These are phyloP conservation scores for Triops cancriformis DNA, from an alignment of 1,140 invertebrate genomes.

Conservation along the genomic window DNA sequence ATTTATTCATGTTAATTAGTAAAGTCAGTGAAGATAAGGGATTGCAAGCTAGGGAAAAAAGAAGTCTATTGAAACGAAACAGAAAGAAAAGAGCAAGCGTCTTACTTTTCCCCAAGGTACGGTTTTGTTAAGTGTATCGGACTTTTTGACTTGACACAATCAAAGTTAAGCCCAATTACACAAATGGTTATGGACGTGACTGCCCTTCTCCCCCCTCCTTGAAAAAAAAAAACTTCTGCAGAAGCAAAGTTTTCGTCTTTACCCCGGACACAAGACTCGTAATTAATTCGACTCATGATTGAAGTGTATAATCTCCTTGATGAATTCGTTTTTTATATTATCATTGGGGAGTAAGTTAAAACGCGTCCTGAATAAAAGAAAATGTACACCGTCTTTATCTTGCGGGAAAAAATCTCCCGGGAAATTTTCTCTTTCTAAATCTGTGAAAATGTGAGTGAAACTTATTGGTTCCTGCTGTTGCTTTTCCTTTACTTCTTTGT, in stretches of 20 bases:
- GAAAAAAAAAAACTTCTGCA: background rate
- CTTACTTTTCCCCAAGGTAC: background rate
- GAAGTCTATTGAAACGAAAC: background rate
- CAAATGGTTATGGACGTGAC: background rate
- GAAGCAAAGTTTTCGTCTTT: background rate
- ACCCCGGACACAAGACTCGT: background rate
- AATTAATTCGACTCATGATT: background rate
- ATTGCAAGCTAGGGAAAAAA: background rate
- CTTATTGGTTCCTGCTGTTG: constrained; percentile 10
- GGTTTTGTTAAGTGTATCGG: background rate
- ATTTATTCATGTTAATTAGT: background rate
- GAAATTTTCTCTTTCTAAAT: background rate
- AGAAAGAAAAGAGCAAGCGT: background rate
- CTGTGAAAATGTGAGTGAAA: constrained; percentile 6
- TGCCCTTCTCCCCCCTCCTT: background rate
- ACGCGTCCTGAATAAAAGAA: background rate
- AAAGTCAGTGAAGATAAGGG: background rate
- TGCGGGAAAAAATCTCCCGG: background rate
- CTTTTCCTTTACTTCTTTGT: background rate
- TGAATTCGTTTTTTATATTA: background rate
- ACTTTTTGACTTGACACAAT: background rate
- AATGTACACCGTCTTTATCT: background rate
- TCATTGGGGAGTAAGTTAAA: background rate
- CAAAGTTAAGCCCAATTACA: background rate
- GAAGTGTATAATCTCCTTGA: background rate